phyloP scores from a whole-genome alignment of 1,140 invertebrate species.

The Anastrepha obliqua region DNA sequence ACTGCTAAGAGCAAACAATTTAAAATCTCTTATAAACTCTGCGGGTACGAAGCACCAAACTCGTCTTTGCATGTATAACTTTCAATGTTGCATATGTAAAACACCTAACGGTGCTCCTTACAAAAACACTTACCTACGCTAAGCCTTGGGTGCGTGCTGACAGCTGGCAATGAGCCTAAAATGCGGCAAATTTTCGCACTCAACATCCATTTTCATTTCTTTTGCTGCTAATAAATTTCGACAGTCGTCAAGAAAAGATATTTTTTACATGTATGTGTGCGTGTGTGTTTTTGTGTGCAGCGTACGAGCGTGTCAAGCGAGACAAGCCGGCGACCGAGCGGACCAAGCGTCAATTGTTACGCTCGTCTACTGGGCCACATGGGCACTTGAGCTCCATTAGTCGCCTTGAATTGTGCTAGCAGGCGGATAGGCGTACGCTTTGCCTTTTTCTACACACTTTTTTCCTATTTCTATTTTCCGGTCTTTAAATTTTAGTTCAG shows the following conservation, averaged over 20 bases:
- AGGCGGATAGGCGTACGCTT: not conserved
- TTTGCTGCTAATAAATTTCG: conserved; percentile 5
- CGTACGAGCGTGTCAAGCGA: not conserved
- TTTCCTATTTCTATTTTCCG: no score
- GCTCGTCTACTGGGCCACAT: conserved; percentile 30
- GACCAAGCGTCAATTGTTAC: not conserved
- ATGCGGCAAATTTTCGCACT: conserved; percentile 39
- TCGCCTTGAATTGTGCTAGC: not conserved
- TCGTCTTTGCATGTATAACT: not conserved
- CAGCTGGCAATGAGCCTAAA: conserved; percentile 32
- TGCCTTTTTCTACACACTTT: not conserved
- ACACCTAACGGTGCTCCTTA: not conserved
- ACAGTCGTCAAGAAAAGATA: not conserved
- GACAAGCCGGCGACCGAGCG: not conserved
- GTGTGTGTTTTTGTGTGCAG: not conserved
- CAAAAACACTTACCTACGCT: not conserved
- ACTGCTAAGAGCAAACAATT: conserved; percentile 5
- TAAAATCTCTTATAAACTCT: conserved; percentile 21
- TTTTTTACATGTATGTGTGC: not conserved
- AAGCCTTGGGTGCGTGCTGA: not conserved
- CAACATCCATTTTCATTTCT: not conserved
- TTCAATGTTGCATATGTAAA: not conserved
- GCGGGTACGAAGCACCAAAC: not conserved
- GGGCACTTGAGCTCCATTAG: not conserved
- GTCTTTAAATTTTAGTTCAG: not conserved